Evolutionary conservation across 2,888 invertebrate species (phyloP).

Genomic region (Carabus problematicus): DNA sequence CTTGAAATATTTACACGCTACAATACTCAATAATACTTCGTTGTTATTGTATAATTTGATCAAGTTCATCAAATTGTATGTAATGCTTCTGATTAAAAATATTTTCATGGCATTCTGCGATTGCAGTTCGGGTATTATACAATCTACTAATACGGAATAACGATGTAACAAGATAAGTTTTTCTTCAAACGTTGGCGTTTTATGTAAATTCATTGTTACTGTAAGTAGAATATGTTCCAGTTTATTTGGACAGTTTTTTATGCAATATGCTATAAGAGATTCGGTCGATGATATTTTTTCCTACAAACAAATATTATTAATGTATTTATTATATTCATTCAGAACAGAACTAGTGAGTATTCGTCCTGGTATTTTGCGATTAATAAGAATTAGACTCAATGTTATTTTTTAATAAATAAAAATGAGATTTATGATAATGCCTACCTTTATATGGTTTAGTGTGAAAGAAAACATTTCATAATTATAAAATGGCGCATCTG

Average conservation of each 20-base stretch:
- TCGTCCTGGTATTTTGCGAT: neutral
- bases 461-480: conserved; percentile 57
- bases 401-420: too few species aligned
- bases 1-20: conserved; percentile 58
- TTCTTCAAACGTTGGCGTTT: conserved; percentile 61
- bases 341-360: neutral
- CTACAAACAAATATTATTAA: conserved; percentile 41
- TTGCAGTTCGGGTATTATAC: conserved; percentile 57
- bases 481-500: conserved; percentile 59
- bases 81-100: conserved; percentile 66
- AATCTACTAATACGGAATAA: conserved; percentile 63
- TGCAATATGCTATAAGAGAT: conserved; percentile 44
- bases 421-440: conserved; percentile 44
- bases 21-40: conserved; percentile 53
- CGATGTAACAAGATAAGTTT: conserved; percentile 65
- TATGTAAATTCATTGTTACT: conserved; percentile 61
- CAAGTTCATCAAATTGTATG: conserved; percentile 63
- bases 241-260: conserved; percentile 58
- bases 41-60: conserved; percentile 57
- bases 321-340: neutral
- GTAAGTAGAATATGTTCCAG: conserved; percentile 64
- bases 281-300: conserved; percentile 39
- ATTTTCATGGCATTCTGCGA: conserved; percentile 60
- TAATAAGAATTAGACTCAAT: too few species aligned
- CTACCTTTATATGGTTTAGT: conserved; percentile 61